Conservation (phyloP, 2,797 vertebrate genomes). For the Calcarius lapponicus region DNA sequence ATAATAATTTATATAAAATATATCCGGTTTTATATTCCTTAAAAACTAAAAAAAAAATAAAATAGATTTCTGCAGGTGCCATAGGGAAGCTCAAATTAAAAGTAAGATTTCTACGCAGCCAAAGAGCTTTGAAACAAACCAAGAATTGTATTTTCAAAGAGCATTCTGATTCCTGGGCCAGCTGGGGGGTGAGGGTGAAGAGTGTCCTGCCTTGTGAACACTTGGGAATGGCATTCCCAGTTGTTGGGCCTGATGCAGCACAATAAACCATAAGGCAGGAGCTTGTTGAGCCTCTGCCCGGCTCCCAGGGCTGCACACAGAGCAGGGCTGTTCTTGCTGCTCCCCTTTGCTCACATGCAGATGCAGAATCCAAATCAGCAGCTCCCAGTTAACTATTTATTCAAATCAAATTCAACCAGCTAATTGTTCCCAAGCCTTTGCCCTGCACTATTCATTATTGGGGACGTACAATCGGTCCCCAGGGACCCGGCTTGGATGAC, state of each 20-base stretch:
- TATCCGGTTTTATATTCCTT: rapidly evolving
- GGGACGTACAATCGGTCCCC: conserved; percentile 27
- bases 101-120: background rate
- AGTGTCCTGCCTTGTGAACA: background rate
- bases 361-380: conserved; percentile 29
- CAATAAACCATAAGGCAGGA: background rate
- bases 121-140: background rate
- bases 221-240: background rate
- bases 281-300: background rate
- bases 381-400: conserved; percentile 40
- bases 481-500: background rate
- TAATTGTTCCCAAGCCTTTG: conserved; percentile 34
- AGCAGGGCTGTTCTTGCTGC: background rate
- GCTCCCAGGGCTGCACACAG: conserved; percentile 11
- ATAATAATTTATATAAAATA: no score
- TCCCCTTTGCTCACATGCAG: background rate
- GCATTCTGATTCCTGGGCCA: background rate
- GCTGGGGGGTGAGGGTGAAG: background rate
- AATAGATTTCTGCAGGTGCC: background rate
- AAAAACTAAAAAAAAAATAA: background rate
- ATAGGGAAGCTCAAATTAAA: background rate
- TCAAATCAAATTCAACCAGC: conserved; percentile 35
- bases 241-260: background rate
- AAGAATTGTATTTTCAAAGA: background rate
- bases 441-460: conserved; percentile 3